Evolutionary conservation across 1,140 invertebrate species (phyloP).

Genomic region (Listronotus bonariensis): DNA sequence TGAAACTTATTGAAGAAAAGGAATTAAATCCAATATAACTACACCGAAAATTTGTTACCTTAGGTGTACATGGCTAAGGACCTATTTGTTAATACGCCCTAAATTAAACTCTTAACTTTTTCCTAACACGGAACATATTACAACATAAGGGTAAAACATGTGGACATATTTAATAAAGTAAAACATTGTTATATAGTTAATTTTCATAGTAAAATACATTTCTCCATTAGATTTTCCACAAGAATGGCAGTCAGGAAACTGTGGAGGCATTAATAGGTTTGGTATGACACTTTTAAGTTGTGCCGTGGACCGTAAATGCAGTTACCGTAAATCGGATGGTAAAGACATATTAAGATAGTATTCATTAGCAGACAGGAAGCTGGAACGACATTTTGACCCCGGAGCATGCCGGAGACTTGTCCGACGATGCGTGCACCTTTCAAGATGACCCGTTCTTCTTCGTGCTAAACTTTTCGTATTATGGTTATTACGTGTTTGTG

Average conservation of each 20-base stretch:
- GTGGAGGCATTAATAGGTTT: constrained; percentile 14
- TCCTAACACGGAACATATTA: too few species aligned
- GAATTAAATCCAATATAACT: too few species aligned
- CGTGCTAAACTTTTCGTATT: neutral
- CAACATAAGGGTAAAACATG: too few species aligned
- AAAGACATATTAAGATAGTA: constrained; percentile 50
- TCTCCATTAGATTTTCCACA: constrained; percentile 11
- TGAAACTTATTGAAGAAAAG: too few species aligned
- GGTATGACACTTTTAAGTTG: constrained; percentile 31
- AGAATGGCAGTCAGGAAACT: constrained; percentile 3
- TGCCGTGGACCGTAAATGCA: constrained; percentile 25
- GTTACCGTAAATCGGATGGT: constrained; percentile 37
- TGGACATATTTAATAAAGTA: too few species aligned
- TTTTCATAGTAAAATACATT: too few species aligned
- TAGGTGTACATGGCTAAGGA: too few species aligned
- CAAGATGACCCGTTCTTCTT: constrained; percentile 31
- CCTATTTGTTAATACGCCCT: too few species aligned
- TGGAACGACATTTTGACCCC: constrained; percentile 41
- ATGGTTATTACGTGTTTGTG: constrained; percentile 2
- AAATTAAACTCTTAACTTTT: too few species aligned
- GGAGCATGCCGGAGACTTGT: constrained; percentile 42
- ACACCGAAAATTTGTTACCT: too few species aligned
- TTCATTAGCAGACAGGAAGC: constrained; percentile 40
- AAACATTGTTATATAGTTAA: too few species aligned
- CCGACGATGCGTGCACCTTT: constrained; percentile 27